Conservation (phyloP, 2,113 vertebrate species). For the Tauraco erythrolophus region DNA sequence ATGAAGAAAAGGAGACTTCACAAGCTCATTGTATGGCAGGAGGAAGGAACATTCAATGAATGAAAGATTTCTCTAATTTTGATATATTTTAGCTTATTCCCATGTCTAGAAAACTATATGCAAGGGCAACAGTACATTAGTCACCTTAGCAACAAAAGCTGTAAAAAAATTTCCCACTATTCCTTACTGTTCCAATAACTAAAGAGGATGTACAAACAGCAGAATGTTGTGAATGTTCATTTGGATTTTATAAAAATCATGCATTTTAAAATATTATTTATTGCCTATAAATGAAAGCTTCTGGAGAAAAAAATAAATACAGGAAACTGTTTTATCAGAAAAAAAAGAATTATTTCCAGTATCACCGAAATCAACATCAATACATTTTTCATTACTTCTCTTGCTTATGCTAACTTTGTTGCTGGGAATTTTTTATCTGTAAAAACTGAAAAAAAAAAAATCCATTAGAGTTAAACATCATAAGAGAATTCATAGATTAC, state of each 20-base stretch:
- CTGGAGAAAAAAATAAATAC: neutral
- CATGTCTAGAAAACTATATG: neutral
- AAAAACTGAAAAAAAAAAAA: neutral
- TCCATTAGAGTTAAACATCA: neutral
- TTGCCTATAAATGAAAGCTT: neutral
- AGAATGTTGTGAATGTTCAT: neutral
- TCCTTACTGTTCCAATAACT: neutral
- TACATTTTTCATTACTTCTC: neutral
- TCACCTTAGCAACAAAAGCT: neutral
- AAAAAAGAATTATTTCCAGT: neutral
- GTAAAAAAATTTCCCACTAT: neutral
- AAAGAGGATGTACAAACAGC: neutral
- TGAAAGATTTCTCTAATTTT: neutral
- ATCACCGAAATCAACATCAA: neutral
- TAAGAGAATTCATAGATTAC: neutral
- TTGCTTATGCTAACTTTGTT: neutral
- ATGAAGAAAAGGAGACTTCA: neutral
- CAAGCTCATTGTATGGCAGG: neutral
- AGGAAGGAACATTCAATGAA: neutral
- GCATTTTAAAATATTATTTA: neutral
- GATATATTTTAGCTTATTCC: neutral
- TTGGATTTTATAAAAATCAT: neutral
- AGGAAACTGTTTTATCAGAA: neutral
- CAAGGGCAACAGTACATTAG: neutral
- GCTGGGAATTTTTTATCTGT: neutral